Percentiles rank a stretch among this genome's conserved stretches.
These are phyloP conservation scores for Tachystola acroxantha DNA, from an alignment of 2,888 invertebrate species.

Conservation along the genomic window DNA sequence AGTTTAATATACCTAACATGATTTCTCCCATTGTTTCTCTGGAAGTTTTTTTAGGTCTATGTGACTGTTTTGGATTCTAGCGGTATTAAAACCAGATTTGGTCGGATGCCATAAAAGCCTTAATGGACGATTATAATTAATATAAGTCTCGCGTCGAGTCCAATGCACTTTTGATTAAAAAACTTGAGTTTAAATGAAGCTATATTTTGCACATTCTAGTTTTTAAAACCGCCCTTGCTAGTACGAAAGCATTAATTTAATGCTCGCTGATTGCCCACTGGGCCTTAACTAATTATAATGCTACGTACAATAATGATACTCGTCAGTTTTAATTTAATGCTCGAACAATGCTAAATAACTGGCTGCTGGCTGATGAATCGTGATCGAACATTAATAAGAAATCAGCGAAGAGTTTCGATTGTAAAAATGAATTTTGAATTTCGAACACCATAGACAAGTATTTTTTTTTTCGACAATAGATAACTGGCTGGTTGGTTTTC, in stretches of 20 bases:
- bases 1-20: conserved; percentile 1
- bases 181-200: too few relatives aligned
- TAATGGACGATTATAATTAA: conserved; percentile 33
- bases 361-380: too few relatives aligned
- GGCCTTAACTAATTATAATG: conserved; percentile 24
- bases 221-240: conserved; percentile 4
- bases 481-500: too few relatives aligned
- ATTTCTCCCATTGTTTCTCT: conserved; percentile 2
- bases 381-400: too few relatives aligned
- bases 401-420: too few relatives aligned
- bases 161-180: conserved; percentile 15
- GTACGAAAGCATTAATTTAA: conserved; percentile 17
- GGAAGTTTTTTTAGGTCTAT: neutral
- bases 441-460: too few relatives aligned
- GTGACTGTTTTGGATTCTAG: conserved; percentile 12
- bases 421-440: too few relatives aligned
- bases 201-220: conserved; percentile 9
- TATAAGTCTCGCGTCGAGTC: conserved; percentile 19
- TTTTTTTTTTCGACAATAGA: too few relatives aligned
- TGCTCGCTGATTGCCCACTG: conserved; percentile 13
- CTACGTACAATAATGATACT: conserved; percentile 13
- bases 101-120: conserved; percentile 25
- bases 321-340: neutral
- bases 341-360: neutral
- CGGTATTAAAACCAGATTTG: conserved; percentile 36